A percentile compares a stretch with the other conserved stretches of the same genome.
phyloP scores from a whole-genome alignment of 2,888 invertebrate genomes.

The Pseudolycoriella hygida region DNA sequence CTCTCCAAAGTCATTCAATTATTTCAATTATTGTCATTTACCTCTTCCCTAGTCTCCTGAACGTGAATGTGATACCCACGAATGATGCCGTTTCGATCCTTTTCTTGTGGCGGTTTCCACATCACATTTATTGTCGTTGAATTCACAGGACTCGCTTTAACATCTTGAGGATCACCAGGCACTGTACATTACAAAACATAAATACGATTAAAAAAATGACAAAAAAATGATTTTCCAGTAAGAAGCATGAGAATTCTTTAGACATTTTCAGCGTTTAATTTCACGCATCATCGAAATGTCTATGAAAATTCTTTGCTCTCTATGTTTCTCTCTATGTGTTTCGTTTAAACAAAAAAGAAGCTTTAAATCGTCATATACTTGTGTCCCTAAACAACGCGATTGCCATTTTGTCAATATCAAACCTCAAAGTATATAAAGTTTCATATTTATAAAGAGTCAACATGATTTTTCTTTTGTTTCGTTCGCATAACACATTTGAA shows the following conservation, averaged over 20 bases:
- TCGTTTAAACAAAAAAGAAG: too few species aligned
- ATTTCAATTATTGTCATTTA: too few species aligned
- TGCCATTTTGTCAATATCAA: constrained; percentile 7
- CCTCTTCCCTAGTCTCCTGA: constrained; percentile 77
- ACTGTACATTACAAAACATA: constrained; percentile 39
- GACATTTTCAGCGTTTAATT: too few species aligned
- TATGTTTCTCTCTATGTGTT: too few species aligned
- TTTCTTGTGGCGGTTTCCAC: constrained; percentile 85
- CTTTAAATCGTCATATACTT: too few species aligned
- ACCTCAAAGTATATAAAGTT: constrained; percentile 1
- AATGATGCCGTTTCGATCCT: constrained; percentile 88
- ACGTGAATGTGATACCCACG: constrained; percentile 93
- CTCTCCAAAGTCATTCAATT: too few species aligned
- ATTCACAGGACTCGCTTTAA: constrained; percentile 74
- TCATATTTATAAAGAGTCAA: too few species aligned
- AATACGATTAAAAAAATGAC: constrained; percentile 7
- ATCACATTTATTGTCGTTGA: constrained; percentile 89
- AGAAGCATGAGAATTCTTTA: neutral
- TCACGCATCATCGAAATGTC: too few species aligned
- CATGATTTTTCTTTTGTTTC: neutral
- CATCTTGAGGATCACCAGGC: constrained; percentile 92
- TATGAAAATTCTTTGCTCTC: too few species aligned
- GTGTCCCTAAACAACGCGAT: neutral
- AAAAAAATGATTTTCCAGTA: constrained; percentile 8
- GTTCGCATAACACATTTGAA: constrained; percentile 9